These are phyloP conservation scores for Leucophenga maculata DNA, from an alignment of 2,888 invertebrate species.

Conservation along the genomic window DNA sequence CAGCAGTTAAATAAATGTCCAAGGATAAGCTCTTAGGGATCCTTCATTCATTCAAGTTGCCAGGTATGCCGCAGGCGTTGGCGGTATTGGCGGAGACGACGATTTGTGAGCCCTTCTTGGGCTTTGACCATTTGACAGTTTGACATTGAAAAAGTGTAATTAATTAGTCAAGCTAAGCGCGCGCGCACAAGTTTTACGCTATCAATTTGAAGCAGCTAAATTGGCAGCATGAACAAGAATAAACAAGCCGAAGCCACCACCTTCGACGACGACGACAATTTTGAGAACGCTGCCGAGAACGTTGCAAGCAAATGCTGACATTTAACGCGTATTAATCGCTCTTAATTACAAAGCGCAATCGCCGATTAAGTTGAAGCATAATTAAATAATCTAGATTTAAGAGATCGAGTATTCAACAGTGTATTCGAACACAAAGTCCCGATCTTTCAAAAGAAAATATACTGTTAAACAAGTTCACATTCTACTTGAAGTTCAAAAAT, in stretches of 20 bases:
- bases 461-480: conserved; percentile 31
- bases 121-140: conserved; percentile 43
- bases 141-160: conserved; percentile 66
- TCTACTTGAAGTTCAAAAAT: neutral
- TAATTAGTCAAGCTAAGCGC: conserved; percentile 55
- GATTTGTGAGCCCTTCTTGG: neutral
- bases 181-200: neutral
- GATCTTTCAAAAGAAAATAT: conserved; percentile 29
- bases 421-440: conserved; percentile 17
- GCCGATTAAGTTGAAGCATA: neutral
- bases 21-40: conserved; percentile 16
- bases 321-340: neutral
- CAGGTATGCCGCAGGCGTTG: conserved; percentile 10
- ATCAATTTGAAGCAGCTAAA: neutral
- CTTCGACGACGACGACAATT: too few relatives aligned
- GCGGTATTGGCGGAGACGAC: conserved; percentile 11
- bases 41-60: neutral
- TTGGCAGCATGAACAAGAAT: neutral
- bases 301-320: conserved; percentile 39
- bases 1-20: neutral
- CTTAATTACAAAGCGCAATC: neutral
- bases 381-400: conserved; percentile 10
- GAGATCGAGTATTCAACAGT: conserved; percentile 49
- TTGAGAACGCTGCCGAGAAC: too few relatives aligned
- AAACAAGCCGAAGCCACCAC: neutral